phyloP scores from a whole-genome alignment of 2,888 invertebrate genomes.

The Dorcus hopei region DNA sequence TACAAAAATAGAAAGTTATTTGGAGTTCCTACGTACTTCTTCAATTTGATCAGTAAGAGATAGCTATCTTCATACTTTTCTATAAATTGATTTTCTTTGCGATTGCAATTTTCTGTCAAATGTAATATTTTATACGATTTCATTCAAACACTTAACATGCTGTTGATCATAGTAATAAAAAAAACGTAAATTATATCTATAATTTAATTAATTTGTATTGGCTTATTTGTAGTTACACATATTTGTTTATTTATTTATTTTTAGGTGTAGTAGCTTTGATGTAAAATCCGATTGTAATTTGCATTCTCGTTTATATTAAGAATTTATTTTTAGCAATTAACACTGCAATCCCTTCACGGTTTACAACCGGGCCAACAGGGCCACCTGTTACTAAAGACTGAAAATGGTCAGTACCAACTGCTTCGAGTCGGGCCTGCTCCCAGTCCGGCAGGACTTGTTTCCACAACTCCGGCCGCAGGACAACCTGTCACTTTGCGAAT shows the following conservation, averaged over 20 bases:
- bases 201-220: background rate
- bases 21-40: no score
- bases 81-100: no score
- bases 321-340: slow-evolving; percentile 66
- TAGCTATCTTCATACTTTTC: no score
- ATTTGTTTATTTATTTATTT: background rate
- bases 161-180: no score
- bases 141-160: no score
- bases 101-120: no score
- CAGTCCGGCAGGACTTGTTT: slow-evolving; percentile 51
- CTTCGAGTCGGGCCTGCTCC: slow-evolving; percentile 84
- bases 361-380: slow-evolving; percentile 85
- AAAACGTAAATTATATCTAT: background rate
- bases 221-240: no score
- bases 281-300: background rate
- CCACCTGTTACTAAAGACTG: slow-evolving; percentile 91
- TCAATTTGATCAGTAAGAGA: no score
- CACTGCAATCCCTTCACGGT: slow-evolving; percentile 82
- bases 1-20: no score
- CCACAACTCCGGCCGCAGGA: slow-evolving; percentile 56
- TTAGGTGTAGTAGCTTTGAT: background rate
- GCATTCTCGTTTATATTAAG: slow-evolving; percentile 16
- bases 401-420: slow-evolving; percentile 93
- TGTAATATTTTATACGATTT: no score
- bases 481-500: slow-evolving; percentile 75